Conservation (phyloP, 2,113 vertebrate genomes). For the Acinonyx jubatus region DNA sequence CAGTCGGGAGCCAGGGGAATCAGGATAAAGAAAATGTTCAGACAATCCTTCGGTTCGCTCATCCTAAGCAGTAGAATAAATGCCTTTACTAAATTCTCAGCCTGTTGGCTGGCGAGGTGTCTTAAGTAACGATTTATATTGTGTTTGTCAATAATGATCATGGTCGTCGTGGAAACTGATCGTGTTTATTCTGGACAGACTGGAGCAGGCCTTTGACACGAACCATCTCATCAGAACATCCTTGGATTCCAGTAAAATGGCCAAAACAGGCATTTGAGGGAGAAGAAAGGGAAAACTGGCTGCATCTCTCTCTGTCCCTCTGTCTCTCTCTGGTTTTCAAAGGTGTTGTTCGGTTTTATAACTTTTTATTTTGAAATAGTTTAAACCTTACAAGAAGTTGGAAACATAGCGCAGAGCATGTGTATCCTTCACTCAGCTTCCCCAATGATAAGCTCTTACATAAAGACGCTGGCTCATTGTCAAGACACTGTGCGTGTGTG, state of each 20-base stretch:
- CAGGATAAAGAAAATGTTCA: not conserved
- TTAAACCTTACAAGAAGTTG: not conserved
- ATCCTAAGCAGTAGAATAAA: not conserved
- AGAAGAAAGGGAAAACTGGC: not conserved
- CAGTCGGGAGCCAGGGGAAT: not conserved
- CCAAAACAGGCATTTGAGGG: not conserved
- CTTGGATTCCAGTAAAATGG: not conserved
- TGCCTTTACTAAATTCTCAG: not conserved
- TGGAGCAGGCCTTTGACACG: not conserved
- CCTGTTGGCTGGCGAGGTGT: not conserved
- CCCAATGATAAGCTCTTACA: not conserved
- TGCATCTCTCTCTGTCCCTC: not conserved
- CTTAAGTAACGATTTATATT: not conserved
- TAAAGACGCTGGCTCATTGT: not conserved
- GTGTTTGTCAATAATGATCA: not conserved
- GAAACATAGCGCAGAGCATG: not conserved
- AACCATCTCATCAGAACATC: not conserved
- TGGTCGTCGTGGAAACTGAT: not conserved
- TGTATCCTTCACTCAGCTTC: not conserved
- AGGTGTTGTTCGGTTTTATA: not conserved
- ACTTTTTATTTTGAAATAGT: conserved; percentile 15
- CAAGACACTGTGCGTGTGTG: not conserved
- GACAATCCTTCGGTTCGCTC: not conserved
- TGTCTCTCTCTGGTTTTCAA: not conserved
- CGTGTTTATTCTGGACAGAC: not conserved